These are phyloP conservation scores for Graptemys geographica DNA, from an alignment of 2,797 vertebrate genomes.

Conservation along the genomic window DNA sequence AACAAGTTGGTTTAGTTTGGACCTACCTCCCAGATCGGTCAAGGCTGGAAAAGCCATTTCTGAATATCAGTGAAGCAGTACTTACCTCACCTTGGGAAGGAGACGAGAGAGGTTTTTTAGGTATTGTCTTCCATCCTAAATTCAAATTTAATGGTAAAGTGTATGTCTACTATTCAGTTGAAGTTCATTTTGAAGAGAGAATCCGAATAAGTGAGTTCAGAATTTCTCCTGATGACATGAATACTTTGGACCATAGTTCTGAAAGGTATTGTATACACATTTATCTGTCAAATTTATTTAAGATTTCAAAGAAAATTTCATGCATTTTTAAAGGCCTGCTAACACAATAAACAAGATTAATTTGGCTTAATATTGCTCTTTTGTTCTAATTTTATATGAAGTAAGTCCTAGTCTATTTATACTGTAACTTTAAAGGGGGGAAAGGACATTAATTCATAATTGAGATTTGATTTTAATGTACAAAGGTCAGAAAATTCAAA, in stretches of 20 bases:
- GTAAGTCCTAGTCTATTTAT: background rate
- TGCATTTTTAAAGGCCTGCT: slow-evolving; percentile 1
- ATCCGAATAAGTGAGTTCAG: slow-evolving; percentile 97
- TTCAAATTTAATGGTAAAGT: slow-evolving; percentile 91
- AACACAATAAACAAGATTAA: background rate
- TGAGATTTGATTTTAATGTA: background rate
- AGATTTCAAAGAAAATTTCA: background rate
- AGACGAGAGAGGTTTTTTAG: slow-evolving; percentile 95
- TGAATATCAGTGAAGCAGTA: slow-evolving; percentile 91
- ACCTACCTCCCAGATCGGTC: slow-evolving; percentile 89
- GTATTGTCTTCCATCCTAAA: slow-evolving; percentile 91
- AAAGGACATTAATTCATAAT: background rate
- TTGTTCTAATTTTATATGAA: background rate
- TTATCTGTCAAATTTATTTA: slow-evolving; percentile 47
- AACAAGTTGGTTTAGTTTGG: slow-evolving; percentile 97
- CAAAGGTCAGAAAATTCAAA: background rate
- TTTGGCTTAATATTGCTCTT: background rate
- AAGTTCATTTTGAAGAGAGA: slow-evolving; percentile 88
- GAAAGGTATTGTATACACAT: slow-evolving; percentile 87
- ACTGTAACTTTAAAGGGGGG: background rate
- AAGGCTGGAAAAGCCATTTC: slow-evolving; percentile 88
- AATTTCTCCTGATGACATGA: slow-evolving; percentile 89
- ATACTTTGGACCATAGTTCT: slow-evolving; percentile 91
- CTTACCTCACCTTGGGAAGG: slow-evolving; percentile 97
- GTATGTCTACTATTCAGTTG: slow-evolving; percentile 95